Base-by-base conservation (phyloP, 2,113 vertebrate genomes). In the Dolichotis patagonum region DNA sequence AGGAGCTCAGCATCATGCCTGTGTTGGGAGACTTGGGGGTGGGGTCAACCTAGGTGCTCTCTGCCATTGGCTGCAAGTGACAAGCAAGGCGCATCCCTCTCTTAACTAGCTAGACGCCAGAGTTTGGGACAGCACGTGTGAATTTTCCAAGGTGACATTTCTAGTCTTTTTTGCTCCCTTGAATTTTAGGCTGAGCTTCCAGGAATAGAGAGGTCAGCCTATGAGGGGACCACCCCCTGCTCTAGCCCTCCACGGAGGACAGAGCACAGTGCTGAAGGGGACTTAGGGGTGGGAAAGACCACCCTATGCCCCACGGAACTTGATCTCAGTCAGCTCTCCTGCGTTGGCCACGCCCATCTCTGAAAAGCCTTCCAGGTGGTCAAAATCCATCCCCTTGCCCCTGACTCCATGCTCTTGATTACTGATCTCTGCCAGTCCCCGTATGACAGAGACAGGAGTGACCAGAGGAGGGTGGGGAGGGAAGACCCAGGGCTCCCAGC, bases 171-270 rank as follows among this genome's bases (percentile, higher is more conserved):
- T 88, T 60, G 38, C 85, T 49, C 78, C 43, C 54, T 58, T 1
- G 5, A 60, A 67, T 87, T 78, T 28, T 41, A 65, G 24, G 56
- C 80, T 6, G 19, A 28, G 19, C 14, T 56, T 69, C 52, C 46
- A 10, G 46, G 49, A 28, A 26, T 8, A 73, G 60, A 19, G 32
- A 52, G 46, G 10, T 71, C 75, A 52, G 28, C 30, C 63, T 46
- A 52, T 2, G 67, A 88, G 60, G 75, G 28, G 43, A 32, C 75
- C 28, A 17, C 24, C 26, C 0, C 24, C 24, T 75, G 12, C 13
- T 32, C 54, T 26, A 0, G 0, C n/a, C 20, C 1, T 5, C 32
- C 30, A 9, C 49, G 35, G 43, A 46, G 32, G 52, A 32, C 46
- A 52, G 65, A 38, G 63, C 32, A 4, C 4, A 19, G 12, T n/a